Conservation (phyloP, 2,797 vertebrate species). For the Danio kyathit region DNA sequence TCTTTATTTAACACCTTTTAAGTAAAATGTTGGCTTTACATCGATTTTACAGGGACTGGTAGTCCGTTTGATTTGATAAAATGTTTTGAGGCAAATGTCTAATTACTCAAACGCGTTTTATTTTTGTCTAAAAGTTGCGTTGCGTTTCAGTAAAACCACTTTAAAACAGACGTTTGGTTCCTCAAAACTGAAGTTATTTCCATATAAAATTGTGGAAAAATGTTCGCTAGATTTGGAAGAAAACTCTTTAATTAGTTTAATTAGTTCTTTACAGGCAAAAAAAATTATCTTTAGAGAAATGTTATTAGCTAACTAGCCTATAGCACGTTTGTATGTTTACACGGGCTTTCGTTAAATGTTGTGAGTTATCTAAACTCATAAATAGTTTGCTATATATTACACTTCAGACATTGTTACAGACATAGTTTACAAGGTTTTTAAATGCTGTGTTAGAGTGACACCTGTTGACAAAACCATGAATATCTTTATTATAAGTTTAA, state of each 20-base stretch:
- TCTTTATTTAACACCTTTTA: neutral
- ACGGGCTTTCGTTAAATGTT: accelerated
- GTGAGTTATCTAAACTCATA: neutral
- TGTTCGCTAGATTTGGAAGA: neutral
- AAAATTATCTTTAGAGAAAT: neutral
- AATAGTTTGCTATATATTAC: no score
- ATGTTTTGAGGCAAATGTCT: neutral
- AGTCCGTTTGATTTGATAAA: no score
- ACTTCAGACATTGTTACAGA: neutral
- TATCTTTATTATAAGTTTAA: neutral
- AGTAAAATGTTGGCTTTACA: neutral
- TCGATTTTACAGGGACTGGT: neutral
- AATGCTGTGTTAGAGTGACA: slow-evolving; percentile 33
- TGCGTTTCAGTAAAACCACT: neutral
- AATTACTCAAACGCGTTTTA: neutral
- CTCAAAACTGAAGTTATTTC: neutral
- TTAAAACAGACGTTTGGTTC: neutral
- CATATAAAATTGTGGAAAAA: no score
- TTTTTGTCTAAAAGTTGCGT: neutral
- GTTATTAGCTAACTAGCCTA: neutral
- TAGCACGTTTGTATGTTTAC: neutral
- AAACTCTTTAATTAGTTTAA: neutral
- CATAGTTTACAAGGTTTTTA: neutral
- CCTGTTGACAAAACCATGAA: slow-evolving; percentile 21
- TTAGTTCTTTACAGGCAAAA: no score